Conservation (phyloP, 2,797 vertebrate species). For the Etheostoma perlongum region DNA sequence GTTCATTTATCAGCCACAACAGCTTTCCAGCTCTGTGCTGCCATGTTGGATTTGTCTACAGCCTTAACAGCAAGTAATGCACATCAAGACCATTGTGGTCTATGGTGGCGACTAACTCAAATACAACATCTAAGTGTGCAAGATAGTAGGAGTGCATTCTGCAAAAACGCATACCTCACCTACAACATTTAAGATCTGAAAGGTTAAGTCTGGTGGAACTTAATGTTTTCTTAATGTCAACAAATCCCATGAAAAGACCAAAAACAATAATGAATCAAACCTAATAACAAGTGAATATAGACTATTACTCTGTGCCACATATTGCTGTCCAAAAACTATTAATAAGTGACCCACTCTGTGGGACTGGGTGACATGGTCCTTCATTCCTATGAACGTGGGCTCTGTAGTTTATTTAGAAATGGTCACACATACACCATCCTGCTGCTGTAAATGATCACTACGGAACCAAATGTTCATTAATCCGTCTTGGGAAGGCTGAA, state of each 20-base stretch:
- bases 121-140: slow-evolving; percentile 14
- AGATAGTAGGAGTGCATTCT: slow-evolving; percentile 34
- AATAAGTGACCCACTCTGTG: not conserved
- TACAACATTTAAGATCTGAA: slow-evolving; percentile 54
- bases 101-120: not conserved
- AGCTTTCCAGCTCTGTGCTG: slow-evolving; percentile 63
- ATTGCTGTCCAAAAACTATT: not conserved
- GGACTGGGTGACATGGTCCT: not conserved
- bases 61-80: slow-evolving; percentile 56
- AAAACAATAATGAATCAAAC: not conserved
- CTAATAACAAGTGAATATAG: not conserved
- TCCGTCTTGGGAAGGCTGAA: not conserved
- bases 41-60: slow-evolving; percentile 65
- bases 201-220: slow-evolving; percentile 50
- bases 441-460: not conserved
- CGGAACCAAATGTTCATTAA: slow-evolving; percentile 6
- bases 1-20: slow-evolving; percentile 49
- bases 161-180: slow-evolving; percentile 63
- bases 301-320: not conserved
- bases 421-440: not conserved
- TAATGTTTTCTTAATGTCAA: slow-evolving; percentile 14
- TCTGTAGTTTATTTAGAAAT: not conserved
- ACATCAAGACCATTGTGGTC: slow-evolving; percentile 18
- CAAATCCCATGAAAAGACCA: slow-evolving; percentile 4
- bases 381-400: not conserved